These are phyloP conservation scores for Andrena hattorfiana DNA, from an alignment of 2,888 invertebrate genomes.

Conservation along the genomic window DNA sequence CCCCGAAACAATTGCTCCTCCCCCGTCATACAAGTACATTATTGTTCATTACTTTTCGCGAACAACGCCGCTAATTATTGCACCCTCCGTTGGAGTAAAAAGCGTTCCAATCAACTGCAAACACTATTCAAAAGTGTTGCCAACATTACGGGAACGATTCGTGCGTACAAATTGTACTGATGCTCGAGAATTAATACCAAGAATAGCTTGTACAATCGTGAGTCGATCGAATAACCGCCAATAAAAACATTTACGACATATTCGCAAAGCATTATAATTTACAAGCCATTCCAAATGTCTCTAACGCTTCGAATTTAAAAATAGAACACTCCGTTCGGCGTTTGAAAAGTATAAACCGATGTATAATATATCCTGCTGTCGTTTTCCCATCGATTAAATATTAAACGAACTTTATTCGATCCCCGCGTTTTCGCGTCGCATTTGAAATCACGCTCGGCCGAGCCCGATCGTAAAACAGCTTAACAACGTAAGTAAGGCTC, in stretches of 20 bases:
- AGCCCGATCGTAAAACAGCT: background rate
- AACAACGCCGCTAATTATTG: conserved; percentile 14
- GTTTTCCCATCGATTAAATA: too few relatives aligned
- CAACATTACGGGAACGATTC: conserved; percentile 32
- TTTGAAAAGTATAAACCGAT: too few relatives aligned
- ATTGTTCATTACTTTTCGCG: background rate
- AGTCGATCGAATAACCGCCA: too few relatives aligned
- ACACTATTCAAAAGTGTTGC: conserved; percentile 60
- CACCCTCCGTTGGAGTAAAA: conserved; percentile 13
- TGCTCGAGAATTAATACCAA: too few relatives aligned
- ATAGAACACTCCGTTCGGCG: too few relatives aligned
- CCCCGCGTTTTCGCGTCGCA: background rate
- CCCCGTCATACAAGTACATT: conserved; percentile 3
- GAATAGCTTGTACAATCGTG: too few relatives aligned
- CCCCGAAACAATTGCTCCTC: background rate
- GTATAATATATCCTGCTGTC: too few relatives aligned
- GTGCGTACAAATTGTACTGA: background rate
- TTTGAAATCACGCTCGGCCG: background rate
- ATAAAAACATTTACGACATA: too few relatives aligned
- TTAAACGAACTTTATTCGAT: too few relatives aligned
- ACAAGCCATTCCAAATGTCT: too few relatives aligned
- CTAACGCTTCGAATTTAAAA: too few relatives aligned
- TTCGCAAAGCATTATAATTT: too few relatives aligned
- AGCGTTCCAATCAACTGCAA: conserved; percentile 7
- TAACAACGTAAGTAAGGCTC: background rate